phyloP scores from a whole-genome alignment of 1,140 invertebrate genomes.

The Halesus radiatus region DNA sequence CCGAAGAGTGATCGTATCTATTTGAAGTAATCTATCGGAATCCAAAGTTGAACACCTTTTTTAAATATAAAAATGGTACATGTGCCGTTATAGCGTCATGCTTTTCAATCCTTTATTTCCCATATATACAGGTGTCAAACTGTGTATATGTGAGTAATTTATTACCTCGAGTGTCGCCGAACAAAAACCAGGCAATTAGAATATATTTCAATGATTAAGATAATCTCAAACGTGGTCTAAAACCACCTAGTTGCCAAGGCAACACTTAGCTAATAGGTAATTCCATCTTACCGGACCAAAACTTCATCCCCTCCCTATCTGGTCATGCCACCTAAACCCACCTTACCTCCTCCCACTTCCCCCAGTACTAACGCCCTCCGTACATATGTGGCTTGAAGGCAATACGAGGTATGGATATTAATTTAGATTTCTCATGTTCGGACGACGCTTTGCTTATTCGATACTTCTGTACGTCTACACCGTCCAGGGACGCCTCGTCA shows the following conservation, averaged over 20 bases:
- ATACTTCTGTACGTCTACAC: background rate
- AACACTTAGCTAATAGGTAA: conserved; percentile 56
- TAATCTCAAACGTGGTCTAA: conserved; percentile 40
- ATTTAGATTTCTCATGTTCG: conserved; percentile 56
- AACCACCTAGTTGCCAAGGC: conserved; percentile 55
- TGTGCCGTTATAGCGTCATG: no score
- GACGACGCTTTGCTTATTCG: conserved; percentile 33
- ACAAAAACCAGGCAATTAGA: conserved; percentile 30
- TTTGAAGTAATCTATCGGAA: no score
- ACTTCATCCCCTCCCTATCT: conserved; percentile 36
- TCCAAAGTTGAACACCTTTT: no score
- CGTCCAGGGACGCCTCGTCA: background rate
- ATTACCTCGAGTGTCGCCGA: background rate
- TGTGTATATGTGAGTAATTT: background rate
- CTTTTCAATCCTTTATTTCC: no score
- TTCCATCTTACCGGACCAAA: conserved; percentile 57
- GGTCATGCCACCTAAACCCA: background rate
- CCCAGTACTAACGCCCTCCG: background rate
- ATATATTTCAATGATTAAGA: conserved; percentile 42
- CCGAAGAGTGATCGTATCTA: no score
- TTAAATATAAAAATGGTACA: no score
- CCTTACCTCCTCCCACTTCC: background rate
- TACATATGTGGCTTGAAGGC: conserved; percentile 44
- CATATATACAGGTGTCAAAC: no score
- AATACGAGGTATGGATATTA: conserved; percentile 56